Evolutionary conservation across 2,888 invertebrate genomes (phyloP).

Genomic region (Horisme vitalbata): DNA sequence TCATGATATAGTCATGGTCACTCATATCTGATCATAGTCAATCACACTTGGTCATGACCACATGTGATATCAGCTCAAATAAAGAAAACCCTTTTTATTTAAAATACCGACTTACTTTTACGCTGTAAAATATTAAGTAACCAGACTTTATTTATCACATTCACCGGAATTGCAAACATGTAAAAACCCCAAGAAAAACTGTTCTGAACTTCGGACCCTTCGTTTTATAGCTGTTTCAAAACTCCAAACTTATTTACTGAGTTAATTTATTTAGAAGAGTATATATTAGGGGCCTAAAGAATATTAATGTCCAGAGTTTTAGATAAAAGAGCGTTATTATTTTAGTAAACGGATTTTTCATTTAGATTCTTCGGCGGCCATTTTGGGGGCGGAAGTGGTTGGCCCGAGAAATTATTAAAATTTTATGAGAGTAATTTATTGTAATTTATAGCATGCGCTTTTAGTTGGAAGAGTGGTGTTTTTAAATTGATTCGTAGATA

Average conservation of each 20-base stretch:
- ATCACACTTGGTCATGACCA: no score
- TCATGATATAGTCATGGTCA: no score
- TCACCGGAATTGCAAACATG: constrained; percentile 19
- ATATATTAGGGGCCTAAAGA: constrained; percentile 51
- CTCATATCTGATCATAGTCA: no score
- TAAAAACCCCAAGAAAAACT: constrained; percentile 16
- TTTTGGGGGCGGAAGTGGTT: constrained; percentile 12
- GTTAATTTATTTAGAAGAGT: constrained; percentile 61
- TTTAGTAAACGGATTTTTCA: constrained; percentile 28
- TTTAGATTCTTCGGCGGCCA: constrained; percentile 18
- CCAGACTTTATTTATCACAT: constrained; percentile 16
- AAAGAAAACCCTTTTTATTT: no score
- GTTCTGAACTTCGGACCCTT: constrained; percentile 15
- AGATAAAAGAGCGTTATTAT: constrained; percentile 44
- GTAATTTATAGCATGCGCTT: constrained; percentile 16
- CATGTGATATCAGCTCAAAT: no score
- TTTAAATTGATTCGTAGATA: no score
- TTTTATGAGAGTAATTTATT: constrained; percentile 20
- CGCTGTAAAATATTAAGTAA: no score
- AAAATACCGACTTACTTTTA: no score
- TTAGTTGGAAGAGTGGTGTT: not conserved
- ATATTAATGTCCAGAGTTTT: constrained; percentile 53
- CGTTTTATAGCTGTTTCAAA: constrained; percentile 50
- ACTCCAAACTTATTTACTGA: constrained; percentile 56
- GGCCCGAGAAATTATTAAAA: constrained; percentile 17